Evolutionary conservation across 1,140 invertebrate genomes (phyloP).

Genomic region (Tetragonula clypearis): DNA sequence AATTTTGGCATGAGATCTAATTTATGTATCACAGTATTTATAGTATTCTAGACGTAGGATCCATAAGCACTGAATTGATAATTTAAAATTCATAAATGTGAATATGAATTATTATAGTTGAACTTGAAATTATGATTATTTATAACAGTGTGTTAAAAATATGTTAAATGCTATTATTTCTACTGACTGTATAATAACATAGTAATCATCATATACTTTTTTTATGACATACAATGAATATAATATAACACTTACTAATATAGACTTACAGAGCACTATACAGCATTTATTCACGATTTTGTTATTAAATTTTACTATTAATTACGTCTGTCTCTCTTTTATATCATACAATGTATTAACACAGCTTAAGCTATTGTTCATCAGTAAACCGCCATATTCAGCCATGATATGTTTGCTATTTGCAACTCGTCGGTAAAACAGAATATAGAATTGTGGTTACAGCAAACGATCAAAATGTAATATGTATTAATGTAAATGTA

Average conservation of each 20-base stretch:
- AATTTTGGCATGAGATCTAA: conserved; percentile 63
- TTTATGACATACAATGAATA: conserved; percentile 26
- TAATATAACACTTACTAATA: background rate
- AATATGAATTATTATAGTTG: background rate
- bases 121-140: background rate
- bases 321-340: conserved; percentile 20
- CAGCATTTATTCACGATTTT: conserved; percentile 13
- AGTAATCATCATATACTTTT: conserved; percentile 19
- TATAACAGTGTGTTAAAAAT: background rate
- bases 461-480: conserved; percentile 24
- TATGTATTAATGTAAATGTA: background rate
- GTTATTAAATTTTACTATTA: conserved; percentile 23
- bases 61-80: conserved; percentile 6
- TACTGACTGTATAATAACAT: background rate
- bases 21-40: conserved; percentile 14
- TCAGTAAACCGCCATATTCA: conserved; percentile 52
- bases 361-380: conserved; percentile 50
- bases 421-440: conserved; percentile 58
- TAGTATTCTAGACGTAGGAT: conserved; percentile 21
- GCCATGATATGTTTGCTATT: conserved; percentile 64
- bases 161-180: background rate
- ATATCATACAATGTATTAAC: conserved; percentile 34
- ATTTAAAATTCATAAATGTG: conserved; percentile 12
- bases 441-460: conserved; percentile 53
- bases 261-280: background rate